These are phyloP conservation scores for Radopholus similis DNA, from an alignment of 1,140 invertebrate genomes.

Conservation along the genomic window DNA sequence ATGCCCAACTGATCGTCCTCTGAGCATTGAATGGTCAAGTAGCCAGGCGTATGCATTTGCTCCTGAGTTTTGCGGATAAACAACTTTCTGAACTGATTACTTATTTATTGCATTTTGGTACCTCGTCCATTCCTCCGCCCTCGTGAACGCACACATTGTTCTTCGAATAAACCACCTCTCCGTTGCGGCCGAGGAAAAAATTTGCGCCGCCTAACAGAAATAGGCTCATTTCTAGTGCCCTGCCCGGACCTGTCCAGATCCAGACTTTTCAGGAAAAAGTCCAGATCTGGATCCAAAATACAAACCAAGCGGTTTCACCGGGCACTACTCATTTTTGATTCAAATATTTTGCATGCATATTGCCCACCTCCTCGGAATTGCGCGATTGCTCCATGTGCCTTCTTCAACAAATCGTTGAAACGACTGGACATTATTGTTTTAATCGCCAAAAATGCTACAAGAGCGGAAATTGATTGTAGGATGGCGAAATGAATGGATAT, in stretches of 20 bases:
- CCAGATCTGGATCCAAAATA: conserved; percentile 8
- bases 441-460: too few relatives aligned
- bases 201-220: conserved; percentile 44
- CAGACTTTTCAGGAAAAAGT: not conserved
- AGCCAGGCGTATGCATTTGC: conserved; percentile 79
- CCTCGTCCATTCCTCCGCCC: conserved; percentile 70
- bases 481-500: too few relatives aligned
- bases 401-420: conserved; percentile 54
- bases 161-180: conserved; percentile 62
- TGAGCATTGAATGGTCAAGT: conserved; percentile 78
- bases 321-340: not conserved
- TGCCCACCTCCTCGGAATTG: conserved; percentile 44
- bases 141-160: conserved; percentile 96
- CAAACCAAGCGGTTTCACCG: not conserved
- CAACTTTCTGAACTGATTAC: not conserved
- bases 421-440: conserved; percentile 4
- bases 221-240: conserved; percentile 11
- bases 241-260: not conserved
- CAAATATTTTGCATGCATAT: not conserved
- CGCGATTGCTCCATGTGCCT: conserved; percentile 54
- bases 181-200: conserved; percentile 55
- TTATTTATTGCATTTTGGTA: conserved; percentile 50
- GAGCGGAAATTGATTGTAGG: too few relatives aligned
- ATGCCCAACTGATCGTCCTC: conserved; percentile 66
- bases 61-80: too few relatives aligned